Base-by-base conservation (phyloP, 2,888 invertebrate genomes). In the Encarsia formosa region DNA sequence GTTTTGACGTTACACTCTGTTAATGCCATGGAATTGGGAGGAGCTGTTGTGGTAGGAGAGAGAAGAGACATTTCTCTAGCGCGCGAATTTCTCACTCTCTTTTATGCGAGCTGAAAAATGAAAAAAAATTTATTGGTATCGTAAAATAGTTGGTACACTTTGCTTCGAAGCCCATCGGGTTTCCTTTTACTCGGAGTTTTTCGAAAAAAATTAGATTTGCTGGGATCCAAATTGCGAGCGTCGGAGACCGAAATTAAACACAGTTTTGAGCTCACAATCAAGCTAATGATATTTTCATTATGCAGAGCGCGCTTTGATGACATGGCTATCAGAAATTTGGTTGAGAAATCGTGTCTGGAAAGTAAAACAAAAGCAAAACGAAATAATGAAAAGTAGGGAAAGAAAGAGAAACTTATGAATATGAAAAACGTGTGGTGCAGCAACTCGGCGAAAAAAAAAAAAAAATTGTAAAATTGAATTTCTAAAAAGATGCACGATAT, bases 1-100 rank as follows among this genome's bases (percentile, higher is more conserved):
- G 55, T 48, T 44, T 51, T 23, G 35, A 22, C 49, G 55, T 55
- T 55, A 51, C 55, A 55, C 39, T 56, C 56, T 56, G 52, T 52
- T 56, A 56, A 56, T 56, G 43, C 42, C 34, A 26, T 18, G 55
- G 43, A 43, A 47, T 47, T n/a, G n/a, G n/a, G n/a, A n/a, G n/a
- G n/a, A n/a, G n/a, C n/a, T n/a, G n/a, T n/a, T n/a, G n/a, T n/a
- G n/a, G n/a, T n/a, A n/a, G n/a, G n/a, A n/a, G n/a, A n/a, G n/a
- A n/a, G n/a, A n/a, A n/a, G n/a, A n/a, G 45, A 54, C 40, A 39
- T 53, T 44, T 40, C 35, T 49, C 35, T 31, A 19, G 3, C 34
- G 18, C 11, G 29, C 18, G 29, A 43, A n/a, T n/a, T 16, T 43
- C n/a, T 38, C 6, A 4, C 41, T 41, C 18, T 19, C 11, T 18